Evolutionary conservation across 2,797 vertebrate species (phyloP), one percentile per base, ranked within the genome.

Genomic region (Gila robusta): DNA sequence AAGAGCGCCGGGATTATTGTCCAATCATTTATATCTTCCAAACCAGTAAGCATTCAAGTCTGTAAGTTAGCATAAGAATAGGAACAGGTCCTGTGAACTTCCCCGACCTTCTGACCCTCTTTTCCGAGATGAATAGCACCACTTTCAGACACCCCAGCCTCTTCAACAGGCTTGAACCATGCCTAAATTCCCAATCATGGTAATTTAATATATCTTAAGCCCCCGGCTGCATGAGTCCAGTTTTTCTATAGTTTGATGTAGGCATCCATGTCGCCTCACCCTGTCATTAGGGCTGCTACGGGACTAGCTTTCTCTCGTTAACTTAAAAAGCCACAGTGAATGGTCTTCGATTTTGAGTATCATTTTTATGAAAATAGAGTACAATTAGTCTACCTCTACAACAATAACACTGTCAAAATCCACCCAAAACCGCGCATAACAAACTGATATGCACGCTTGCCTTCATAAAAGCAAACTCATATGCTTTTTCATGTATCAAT

Each of bases 131-230:
- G 97, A 98, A 99, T 97, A 96, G 96, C 91, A 86, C 91, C 95
- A 95, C 97, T 96, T 94, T 94, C 94, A 94, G 96, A 94, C 95
- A 94, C 93, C 92, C 93, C 94, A 93, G 94, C 95, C 95, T 96
- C 97, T 98, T 97, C 96, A 96, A 94, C 96, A 96, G 96, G 96
- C 95, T 96, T 95, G 95, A 96, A 96, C 96, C 96, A 96, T 96
- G 96, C 96, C 96, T 96, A 95, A 96, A 97, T 97, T 98, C 96
- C 96, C 97, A 98, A 98, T 98, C 97, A 97, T 97, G 97, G 97
- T 98, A 97, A 98, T 99, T 99, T 98, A 99, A 98, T 98, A 97
- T 97, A 98, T 97, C 96, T 97, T 96, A 96, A 98, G 96, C 96
- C 96, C 94, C 66, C 47, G 93, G 95, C 93, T 95, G 96, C 96